Base-by-base conservation (phyloP, 2,113 vertebrate species). In the Cygnus atratus region DNA sequence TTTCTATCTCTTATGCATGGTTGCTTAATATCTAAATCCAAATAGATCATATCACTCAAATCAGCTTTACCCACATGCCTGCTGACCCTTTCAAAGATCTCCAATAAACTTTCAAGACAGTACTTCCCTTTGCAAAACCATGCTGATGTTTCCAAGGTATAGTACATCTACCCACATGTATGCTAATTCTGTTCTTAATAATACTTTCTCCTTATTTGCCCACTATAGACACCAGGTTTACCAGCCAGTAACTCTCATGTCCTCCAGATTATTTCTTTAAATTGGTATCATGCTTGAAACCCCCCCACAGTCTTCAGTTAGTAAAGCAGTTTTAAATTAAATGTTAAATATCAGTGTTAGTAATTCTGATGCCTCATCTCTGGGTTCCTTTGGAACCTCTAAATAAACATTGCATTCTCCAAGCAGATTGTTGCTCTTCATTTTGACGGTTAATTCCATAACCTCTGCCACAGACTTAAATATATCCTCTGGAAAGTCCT, bases 41-140 rank as follows among this genome's bases (percentile, higher is more conserved):
- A 78, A 88, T 43, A 92, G 76, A 90, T 90, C 73, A 14, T 81
- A 84, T 67, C 50, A 93, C 66, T 84, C 68, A 84, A 25, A 92
- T 90, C 50, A 33, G 9, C 16, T 74, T 84, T 81, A 74, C 46
- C 79, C 59, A 55, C 80, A 55, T 50, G 29, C 13, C 46, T 86
- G 26, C 16, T 92, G 59, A 90, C 28, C 37, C 59, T 71, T 86
- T 78, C 41, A 81, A 90, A 77, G 52, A n/a, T 52, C 46, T 80
- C 24, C 52, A 81, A 84, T 46, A 77, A 77, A 59, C 84, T 86
- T 88, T 54, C 46, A 86, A 71, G 44, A 55, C 46, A 50, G 24
- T 24, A 46, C 2, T 11, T 86, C 6, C 25, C 5, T 66, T 80
- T 54, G 11, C 13, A 95, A 90, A 93, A 95, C 8, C 13, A 33